phyloP scores from a whole-genome alignment of 2,113 vertebrate genomes.

The Xiphophorus couchianus region DNA sequence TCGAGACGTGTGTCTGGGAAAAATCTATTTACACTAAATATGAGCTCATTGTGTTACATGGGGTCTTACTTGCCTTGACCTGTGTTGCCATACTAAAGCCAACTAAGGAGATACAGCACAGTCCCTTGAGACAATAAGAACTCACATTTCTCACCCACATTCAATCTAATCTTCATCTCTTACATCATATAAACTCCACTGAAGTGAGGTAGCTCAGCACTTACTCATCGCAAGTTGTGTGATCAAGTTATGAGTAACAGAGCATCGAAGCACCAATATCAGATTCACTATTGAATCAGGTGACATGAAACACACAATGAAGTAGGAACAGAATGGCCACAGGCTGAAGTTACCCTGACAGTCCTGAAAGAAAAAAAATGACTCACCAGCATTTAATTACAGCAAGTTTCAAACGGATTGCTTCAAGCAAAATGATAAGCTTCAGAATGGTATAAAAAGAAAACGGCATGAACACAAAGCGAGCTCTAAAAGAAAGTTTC shows the following conservation, averaged over 20 bases:
- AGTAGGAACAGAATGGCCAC: slow-evolving; percentile 20
- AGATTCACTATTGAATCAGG: slow-evolving; percentile 50
- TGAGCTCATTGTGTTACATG: slow-evolving; percentile 30
- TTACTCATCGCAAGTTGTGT: slow-evolving; percentile 20
- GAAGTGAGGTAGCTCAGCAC: slow-evolving; percentile 3
- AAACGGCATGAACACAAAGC: slow-evolving; percentile 14
- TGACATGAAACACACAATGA: slow-evolving; percentile 38
- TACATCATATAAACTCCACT: neutral
- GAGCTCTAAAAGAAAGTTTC: slow-evolving; percentile 11
- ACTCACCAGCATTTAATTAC: slow-evolving; percentile 64
- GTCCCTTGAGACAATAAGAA: neutral
- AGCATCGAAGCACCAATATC: slow-evolving; percentile 67
- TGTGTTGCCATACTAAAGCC: slow-evolving; percentile 11
- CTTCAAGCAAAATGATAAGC: neutral
- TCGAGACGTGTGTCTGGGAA: slow-evolving; percentile 12
- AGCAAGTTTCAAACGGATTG: slow-evolving; percentile 26
- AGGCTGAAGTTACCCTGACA: slow-evolving; percentile 63
- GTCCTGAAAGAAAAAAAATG: slow-evolving; percentile 43
- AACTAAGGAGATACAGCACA: neutral
- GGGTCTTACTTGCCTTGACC: slow-evolving; percentile 29
- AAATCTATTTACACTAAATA: slow-evolving; percentile 46
- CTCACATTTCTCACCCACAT: neutral
- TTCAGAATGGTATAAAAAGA: neutral
- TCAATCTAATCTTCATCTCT: neutral
- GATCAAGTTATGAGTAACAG: slow-evolving; percentile 45